Conservation (phyloP, 2,797 vertebrate genomes). For the Catamblyrhynchus diadema region DNA sequence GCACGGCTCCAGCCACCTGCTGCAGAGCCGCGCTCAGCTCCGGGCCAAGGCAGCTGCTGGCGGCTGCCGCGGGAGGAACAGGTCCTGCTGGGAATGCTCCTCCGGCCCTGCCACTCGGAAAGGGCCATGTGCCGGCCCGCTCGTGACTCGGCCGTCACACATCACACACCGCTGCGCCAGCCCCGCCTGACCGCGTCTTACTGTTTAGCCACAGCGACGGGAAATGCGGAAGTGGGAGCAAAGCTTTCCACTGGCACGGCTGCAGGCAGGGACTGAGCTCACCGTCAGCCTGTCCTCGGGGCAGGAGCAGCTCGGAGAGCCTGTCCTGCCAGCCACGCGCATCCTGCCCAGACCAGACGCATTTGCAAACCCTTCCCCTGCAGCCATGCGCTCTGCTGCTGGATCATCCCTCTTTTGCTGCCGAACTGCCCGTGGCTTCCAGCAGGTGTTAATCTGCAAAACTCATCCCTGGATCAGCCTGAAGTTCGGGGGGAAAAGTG, state of each 20-base stretch:
- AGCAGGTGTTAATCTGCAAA: not conserved
- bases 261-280: not conserved
- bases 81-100: not conserved
- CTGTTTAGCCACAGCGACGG: not conserved
- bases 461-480: not conserved
- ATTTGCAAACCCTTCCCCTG: not conserved
- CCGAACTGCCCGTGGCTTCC: not conserved
- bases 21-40: not conserved
- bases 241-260: not conserved
- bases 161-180: fast-evolving
- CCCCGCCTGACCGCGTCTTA: not conserved
- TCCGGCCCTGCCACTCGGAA: not conserved
- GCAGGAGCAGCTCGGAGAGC: not conserved
- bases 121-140: fast-evolving
- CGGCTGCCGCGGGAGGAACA: not conserved
- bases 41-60: not conserved
- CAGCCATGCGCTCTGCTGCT: not conserved
- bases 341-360: not conserved
- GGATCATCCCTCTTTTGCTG: not conserved
- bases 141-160: not conserved
- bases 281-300: not conserved
- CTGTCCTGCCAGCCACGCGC: not conserved
- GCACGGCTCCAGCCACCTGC: conserved; percentile 31
- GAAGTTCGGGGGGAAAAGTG: not conserved
- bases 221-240: conserved; percentile 46